A percentile compares a stretch with the other conserved stretches of the same genome.
Evolutionary conservation across 2,888 invertebrate genomes (phyloP).

Genomic region (Temnothorax rugatulus): DNA sequence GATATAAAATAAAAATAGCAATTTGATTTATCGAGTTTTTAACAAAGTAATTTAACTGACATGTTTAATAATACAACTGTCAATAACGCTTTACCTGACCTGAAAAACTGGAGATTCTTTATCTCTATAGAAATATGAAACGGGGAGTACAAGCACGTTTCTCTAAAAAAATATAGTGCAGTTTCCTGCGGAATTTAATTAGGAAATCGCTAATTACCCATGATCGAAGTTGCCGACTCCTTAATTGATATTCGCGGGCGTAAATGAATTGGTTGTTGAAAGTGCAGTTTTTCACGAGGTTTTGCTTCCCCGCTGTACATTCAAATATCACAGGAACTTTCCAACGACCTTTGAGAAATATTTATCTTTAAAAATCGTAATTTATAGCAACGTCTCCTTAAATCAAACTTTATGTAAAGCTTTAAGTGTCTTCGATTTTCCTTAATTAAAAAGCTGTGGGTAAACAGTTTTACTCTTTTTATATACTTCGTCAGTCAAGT

Average conservation of each 20-base stretch:
- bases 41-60: too few species aligned
- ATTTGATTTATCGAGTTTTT: too few species aligned
- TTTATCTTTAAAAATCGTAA: constrained; percentile 13
- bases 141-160: not conserved
- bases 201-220: constrained; percentile 37
- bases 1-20: too few species aligned
- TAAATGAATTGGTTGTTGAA: constrained; percentile 25
- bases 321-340: not conserved
- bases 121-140: not conserved
- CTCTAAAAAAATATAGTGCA: not conserved
- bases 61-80: too few species aligned
- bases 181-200: constrained; percentile 35
- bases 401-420: not conserved
- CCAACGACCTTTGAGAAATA: constrained; percentile 1
- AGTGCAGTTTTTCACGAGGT: constrained; percentile 12
- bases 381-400: constrained; percentile 15
- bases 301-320: not conserved
- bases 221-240: constrained; percentile 21
- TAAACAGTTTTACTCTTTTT: not conserved
- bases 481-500: not conserved
- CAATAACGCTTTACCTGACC: too few species aligned
- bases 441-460: not conserved
- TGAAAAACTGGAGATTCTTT: too few species aligned
- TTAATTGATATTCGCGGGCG: not conserved
- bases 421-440: not conserved